A percentile compares a stretch with the other conserved stretches of the same genome.
These are phyloP conservation scores for Calameuta idolon DNA, from an alignment of 2,888 invertebrate species.

Conservation along the genomic window DNA sequence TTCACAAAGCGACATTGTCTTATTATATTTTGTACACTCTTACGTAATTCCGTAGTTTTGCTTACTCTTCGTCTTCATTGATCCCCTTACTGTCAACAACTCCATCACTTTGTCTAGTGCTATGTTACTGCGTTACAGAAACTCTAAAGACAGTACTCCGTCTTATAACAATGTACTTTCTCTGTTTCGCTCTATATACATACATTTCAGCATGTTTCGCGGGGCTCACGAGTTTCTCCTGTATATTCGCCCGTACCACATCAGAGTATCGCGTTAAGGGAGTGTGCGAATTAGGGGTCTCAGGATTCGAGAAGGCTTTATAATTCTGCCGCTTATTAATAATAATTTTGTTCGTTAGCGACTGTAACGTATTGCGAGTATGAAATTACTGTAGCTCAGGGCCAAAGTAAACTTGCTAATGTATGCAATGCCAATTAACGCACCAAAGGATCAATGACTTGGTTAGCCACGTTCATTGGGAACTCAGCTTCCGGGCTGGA, in stretches of 20 bases:
- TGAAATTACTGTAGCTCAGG: neutral
- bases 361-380: neutral
- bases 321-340: neutral
- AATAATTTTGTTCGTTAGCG: neutral
- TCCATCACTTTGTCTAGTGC: neutral
- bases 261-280: neutral
- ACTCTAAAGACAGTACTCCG: neutral
- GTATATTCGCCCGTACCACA: neutral
- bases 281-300: neutral
- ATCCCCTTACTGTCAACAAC: neutral
- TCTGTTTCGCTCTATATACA: neutral
- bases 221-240: neutral
- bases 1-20: neutral
- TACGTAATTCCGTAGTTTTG: neutral
- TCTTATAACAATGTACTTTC: neutral
- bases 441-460: neutral
- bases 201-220: neutral
- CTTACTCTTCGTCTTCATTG: neutral
- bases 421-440: neutral
- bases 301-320: neutral
- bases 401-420: neutral
- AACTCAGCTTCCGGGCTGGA: neutral
- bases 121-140: neutral
- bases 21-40: neutral
- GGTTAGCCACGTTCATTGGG: neutral